Base-by-base conservation (phyloP, 2,888 invertebrate species). In the Vandiemenella viatica region DNA sequence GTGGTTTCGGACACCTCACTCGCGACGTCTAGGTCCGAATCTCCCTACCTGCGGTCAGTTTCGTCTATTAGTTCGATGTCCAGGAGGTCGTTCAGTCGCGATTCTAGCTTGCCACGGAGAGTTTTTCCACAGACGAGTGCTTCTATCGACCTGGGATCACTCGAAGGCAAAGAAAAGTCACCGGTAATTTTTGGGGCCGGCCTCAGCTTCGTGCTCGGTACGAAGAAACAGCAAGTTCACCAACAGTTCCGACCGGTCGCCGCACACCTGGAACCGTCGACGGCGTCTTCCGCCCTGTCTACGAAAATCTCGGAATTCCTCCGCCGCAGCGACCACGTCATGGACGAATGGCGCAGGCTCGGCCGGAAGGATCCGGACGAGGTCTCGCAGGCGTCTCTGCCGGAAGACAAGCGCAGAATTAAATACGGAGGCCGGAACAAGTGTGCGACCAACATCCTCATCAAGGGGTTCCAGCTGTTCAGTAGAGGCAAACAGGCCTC, bases 141-240 rank as follows among this genome's bases (percentile, higher is more conserved):
- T 41, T 45, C 26, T 32, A 23, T 48, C 23, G 44, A 49, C 17
- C 15, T 45, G 5, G 65, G 65, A 5, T 72, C 72, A 55, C 61
- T 78, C 38, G 72, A 71, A 40, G 69, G 72, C 3, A 75, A 78
- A 61, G 86, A 85, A 60, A 80, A 81, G 50, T 78, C 85, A 0
- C 82, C 86, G 0, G 83, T 87, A 1, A 79, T 87, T 0, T 83
- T 86, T 56, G 85, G 86, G 60, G 87, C 86, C 0, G 86, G 86
- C 63, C 66, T 87, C 32, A 83, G 83, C 5, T 87, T 87, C 59
- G 77, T 85, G 0, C 69, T 87, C 43, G 85, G 85, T 13, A 47
- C 40, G 5, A 50, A 50, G 16, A 48, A 46, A 22, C 48, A 48
- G 37, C 22, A 37, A 26, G 41, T 51, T 15, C 45, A 43, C 4